phyloP scores from a whole-genome alignment of 2,888 invertebrate species.

The Onchidella celtica region DNA sequence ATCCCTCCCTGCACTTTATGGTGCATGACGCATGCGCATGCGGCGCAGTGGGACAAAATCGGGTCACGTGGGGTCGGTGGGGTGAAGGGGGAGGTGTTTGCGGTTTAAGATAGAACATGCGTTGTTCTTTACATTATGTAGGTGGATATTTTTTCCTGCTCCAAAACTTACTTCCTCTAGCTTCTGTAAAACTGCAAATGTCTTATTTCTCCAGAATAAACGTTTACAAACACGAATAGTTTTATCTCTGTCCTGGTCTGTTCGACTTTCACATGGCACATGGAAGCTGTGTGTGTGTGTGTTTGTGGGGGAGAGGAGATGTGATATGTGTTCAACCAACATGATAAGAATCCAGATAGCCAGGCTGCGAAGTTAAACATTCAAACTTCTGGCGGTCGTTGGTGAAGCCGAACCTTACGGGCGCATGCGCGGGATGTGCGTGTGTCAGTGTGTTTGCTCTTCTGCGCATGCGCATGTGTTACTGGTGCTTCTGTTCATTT shows the following conservation, averaged over 20 bases:
- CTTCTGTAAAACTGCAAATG: not conserved
- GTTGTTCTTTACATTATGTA: not conserved
- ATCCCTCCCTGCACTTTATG: slow-evolving; percentile 23
- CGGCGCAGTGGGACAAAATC: slow-evolving; percentile 32
- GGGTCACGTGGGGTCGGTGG: slow-evolving; percentile 38
- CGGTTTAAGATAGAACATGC: slow-evolving; percentile 18
- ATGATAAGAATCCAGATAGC: not conserved
- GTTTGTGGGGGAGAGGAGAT: no score
- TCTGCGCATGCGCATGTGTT: not conserved
- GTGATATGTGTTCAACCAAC: not conserved
- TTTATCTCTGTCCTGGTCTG: not conserved
- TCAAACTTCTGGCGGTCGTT: slow-evolving; percentile 10
- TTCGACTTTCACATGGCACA: not conserved
- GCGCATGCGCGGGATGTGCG: slow-evolving; percentile 20
- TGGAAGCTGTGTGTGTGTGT: not conserved
- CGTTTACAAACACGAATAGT: not conserved
- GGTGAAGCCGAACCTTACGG: not conserved
- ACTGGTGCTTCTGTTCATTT: not conserved
- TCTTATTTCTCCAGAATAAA: not conserved
- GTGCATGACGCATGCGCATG: slow-evolving; percentile 42
- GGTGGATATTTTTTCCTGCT: not conserved
- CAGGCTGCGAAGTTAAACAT: not conserved
- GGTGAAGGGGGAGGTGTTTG: slow-evolving; percentile 10
- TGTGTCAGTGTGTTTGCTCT: not conserved
- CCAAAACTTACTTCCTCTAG: not conserved